Percentiles rank a stretch among this genome's conserved stretches.
Conservation (phyloP, 2,113 vertebrate species). For the Muntiacus reevesi region DNA sequence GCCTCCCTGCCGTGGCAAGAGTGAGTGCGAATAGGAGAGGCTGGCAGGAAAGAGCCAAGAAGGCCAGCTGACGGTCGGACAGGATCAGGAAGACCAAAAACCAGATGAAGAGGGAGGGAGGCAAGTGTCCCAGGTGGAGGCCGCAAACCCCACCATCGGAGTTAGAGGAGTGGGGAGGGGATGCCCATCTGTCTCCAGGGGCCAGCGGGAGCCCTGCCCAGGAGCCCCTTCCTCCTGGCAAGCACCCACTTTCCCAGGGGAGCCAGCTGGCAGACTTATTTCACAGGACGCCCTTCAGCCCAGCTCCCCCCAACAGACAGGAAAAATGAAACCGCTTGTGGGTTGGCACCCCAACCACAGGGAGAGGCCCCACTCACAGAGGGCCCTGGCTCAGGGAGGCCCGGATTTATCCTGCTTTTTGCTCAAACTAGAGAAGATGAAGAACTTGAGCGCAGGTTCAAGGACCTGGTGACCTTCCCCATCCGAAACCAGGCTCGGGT, state of each 20-base stretch:
- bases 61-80: neutral
- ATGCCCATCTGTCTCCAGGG: neutral
- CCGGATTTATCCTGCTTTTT: neutral
- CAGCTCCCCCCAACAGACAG: accelerated
- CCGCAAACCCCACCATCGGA: accelerated
- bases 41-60: neutral
- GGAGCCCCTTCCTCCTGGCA: neutral
- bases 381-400: neutral
- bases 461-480: neutral
- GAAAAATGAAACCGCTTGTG: neutral
- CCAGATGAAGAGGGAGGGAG: neutral
- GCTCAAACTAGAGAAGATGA: neutral
- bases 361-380: neutral
- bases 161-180: neutral
- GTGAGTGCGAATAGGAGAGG: neutral
- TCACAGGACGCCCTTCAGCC: neutral
- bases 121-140: accelerated
- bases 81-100: neutral
- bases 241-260: neutral
- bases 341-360: neutral
- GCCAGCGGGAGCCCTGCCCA: neutral
- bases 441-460: neutral
- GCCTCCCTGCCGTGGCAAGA: neutral
- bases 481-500: neutral
- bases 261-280: neutral